Base-by-base conservation (phyloP, 2,797 vertebrate genomes). In the Brotula barbata region DNA sequence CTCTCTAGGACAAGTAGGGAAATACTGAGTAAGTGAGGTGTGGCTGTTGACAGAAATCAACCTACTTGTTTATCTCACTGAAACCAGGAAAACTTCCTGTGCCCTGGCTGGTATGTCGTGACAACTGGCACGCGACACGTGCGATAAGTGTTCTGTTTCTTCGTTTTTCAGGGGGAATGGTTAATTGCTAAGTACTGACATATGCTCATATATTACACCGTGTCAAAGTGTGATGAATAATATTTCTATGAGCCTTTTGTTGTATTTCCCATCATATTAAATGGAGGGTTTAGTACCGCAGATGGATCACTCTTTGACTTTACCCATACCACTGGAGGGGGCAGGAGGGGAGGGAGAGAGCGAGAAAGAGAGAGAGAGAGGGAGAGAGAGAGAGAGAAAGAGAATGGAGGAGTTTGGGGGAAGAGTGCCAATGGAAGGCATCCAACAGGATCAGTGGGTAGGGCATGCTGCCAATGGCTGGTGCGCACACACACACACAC, bases 381-480 rank as follows among this genome's bases (percentile, higher is more conserved):
- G 58, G 52, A 61, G 48, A 64, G 50, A 19, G 36, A 13, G 63
- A 58, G 59, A 57, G 55, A 58, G 57, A 71, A 72, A 52, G 58
- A 72, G 79, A 72, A 69, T 71, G 62, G 78, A 64, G 70, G 80
- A 74, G 75, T 81, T 60, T 22, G 64, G 74, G 62, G 82, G 75
- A 82, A 72, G 82, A 76, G 71, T 73, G 75, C 81, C 84, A 88
- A 87, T 88, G 85, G 87, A 88, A 84, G 83, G 77, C 84, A 82
- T 85, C 87, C 87, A 88, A 75, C 68, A 83, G 88, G 83, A 90
- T 89, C 85, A 88, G 87, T 84, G 84, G 81, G 84, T 83, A 74
- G 83, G 88, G 89, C 87, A 79, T 50, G 59, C 68, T 85, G 90
- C 89, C 89, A 90, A 72, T 40, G 75, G 67, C 83, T 85, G 79